These are phyloP conservation scores for Ectemnius continuus DNA, from an alignment of 2,888 invertebrate genomes.

Conservation along the genomic window DNA sequence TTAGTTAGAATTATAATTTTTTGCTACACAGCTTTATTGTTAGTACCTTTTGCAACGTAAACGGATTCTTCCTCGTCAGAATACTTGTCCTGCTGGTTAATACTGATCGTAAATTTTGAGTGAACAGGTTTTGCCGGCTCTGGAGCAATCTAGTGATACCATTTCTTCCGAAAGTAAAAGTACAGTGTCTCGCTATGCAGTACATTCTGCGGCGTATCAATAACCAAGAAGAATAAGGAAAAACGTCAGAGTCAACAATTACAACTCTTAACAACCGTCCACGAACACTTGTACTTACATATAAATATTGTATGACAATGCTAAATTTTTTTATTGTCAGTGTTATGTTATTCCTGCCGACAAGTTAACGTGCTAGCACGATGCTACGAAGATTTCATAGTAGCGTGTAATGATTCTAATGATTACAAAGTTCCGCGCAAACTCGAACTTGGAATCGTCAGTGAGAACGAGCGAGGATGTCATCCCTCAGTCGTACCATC, in stretches of 20 bases:
- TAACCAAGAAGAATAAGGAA: constrained; percentile 7
- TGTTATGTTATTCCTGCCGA: too few relatives aligned
- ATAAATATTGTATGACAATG: too few relatives aligned
- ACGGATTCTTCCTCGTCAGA: constrained; percentile 18
- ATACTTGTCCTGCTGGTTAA: constrained; percentile 10
- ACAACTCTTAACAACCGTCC: too few relatives aligned
- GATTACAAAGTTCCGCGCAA: too few relatives aligned
- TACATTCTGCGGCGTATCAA: constrained; percentile 41
- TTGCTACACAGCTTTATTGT: neutral
- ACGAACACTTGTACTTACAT: too few relatives aligned
- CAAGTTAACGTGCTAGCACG: too few relatives aligned
- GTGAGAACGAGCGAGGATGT: too few relatives aligned
- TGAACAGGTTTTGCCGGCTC: constrained; percentile 26
- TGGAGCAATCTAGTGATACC: constrained; percentile 21
- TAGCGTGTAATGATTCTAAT: too few relatives aligned
- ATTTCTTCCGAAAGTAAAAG: constrained; percentile 22
- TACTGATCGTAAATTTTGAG: constrained; percentile 6
- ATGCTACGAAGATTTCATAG: too few relatives aligned
- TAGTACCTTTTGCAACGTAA: constrained; percentile 31
- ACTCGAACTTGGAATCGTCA: too few relatives aligned
- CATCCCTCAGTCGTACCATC: too few relatives aligned
- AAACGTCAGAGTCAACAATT: neutral
- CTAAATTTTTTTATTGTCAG: too few relatives aligned
- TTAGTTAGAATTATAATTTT: neutral
- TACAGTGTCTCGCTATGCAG: constrained; percentile 40